Evolutionary conservation across 2,797 vertebrate species (phyloP).

Genomic region (Tangara arthus): DNA sequence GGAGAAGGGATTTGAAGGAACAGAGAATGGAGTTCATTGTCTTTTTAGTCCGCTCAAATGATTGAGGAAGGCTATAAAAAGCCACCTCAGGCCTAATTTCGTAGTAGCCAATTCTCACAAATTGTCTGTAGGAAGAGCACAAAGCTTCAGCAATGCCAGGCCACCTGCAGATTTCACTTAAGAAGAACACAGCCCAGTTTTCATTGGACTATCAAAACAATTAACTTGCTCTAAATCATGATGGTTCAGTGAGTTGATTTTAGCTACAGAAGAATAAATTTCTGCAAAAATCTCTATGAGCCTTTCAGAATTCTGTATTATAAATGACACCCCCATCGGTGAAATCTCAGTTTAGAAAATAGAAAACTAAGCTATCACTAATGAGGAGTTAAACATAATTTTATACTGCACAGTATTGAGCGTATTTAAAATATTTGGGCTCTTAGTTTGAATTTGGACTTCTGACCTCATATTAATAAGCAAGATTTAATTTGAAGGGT

Average conservation of each 20-base stretch:
- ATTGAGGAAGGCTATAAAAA: slow-evolving; percentile 27
- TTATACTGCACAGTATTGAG: neutral
- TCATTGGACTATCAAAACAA: neutral
- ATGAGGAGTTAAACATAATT: neutral
- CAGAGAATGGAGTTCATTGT: neutral
- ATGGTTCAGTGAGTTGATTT: neutral
- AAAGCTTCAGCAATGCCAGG: neutral
- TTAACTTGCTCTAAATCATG: neutral
- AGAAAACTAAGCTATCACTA: neutral
- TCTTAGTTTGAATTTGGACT: neutral
- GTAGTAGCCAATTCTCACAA: neutral
- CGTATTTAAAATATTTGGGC: neutral
- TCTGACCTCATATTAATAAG: neutral
- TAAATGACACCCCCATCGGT: neutral
- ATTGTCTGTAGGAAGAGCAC: neutral
- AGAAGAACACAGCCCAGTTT: neutral
- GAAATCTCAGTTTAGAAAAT: neutral
- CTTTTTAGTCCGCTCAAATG: slow-evolving; percentile 9
- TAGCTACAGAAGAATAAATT: neutral
- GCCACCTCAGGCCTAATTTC: neutral
- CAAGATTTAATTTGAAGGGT: neutral
- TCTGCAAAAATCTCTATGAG: neutral
- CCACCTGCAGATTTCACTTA: neutral
- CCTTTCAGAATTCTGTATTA: neutral
- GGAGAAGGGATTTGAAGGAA: slow-evolving; percentile 6